Conservation (phyloP, 2,888 invertebrate species). For the Lithosia quadra region DNA sequence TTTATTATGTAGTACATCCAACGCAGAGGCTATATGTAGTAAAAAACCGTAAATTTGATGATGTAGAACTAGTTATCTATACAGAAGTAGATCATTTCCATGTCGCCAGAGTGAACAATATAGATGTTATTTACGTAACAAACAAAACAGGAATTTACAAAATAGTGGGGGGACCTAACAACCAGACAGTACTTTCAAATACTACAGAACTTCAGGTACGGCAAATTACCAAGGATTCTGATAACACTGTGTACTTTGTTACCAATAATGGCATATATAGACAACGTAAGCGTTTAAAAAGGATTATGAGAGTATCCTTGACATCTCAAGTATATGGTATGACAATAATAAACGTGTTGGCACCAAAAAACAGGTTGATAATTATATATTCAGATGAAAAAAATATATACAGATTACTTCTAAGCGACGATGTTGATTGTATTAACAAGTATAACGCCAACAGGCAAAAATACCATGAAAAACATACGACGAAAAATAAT, state of each 20-base stretch:
- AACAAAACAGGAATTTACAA: conserved; percentile 8
- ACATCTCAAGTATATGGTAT: background rate
- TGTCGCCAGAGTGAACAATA: background rate
- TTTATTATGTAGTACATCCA: conserved; percentile 7
- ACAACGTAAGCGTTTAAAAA: background rate
- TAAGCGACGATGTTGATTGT: conserved; percentile 6
- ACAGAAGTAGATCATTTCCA: conserved; percentile 10
- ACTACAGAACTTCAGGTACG: conserved; percentile 2
- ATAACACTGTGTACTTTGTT: background rate
- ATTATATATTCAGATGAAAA: conserved; percentile 13
- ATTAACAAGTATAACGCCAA: conserved; percentile 1
- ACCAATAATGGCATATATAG: conserved; percentile 8
- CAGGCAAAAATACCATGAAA: background rate
- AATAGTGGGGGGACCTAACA: background rate
- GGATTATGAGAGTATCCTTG: background rate
- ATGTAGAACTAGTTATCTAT: conserved; percentile 5
- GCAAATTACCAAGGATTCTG: conserved; percentile 6
- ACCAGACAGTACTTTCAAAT: background rate
- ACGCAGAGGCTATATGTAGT: conserved; percentile 7
- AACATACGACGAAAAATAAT: background rate
- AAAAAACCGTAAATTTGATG: background rate
- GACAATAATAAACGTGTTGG: conserved; percentile 1
- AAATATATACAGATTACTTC: conserved; percentile 15
- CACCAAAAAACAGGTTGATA: background rate
- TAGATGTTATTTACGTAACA: background rate